A percentile compares a stretch with the other conserved stretches of the same genome.
Conservation (phyloP, 1,140 invertebrate species). For the Microplitis demolitor region DNA sequence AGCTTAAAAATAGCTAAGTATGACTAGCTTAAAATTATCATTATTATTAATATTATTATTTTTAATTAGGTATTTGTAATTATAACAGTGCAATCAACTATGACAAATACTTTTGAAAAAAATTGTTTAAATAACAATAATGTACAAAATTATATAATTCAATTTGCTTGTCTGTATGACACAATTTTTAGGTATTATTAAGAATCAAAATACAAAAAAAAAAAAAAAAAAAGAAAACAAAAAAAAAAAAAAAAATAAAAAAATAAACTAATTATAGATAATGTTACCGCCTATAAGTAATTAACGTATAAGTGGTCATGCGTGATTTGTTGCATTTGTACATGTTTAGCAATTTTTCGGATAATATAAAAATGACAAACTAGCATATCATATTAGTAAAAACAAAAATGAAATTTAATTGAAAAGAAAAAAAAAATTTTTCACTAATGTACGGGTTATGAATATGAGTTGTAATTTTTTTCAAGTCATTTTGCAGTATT, state of each 20-base stretch:
- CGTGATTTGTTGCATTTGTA: slow-evolving; percentile 51
- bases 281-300: slow-evolving; percentile 47
- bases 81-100: slow-evolving; percentile 57
- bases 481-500: slow-evolving; percentile 33
- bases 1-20: slow-evolving; percentile 20
- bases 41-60: slow-evolving; percentile 33
- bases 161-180: slow-evolving; percentile 47
- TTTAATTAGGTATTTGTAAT: slow-evolving; percentile 53
- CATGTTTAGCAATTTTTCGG: slow-evolving; percentile 45
- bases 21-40: slow-evolving; percentile 34
- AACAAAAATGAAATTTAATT: slow-evolving; percentile 6
- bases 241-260: slow-evolving; percentile 33
- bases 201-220: slow-evolving; percentile 36
- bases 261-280: slow-evolving; percentile 38
- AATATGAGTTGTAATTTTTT: slow-evolving; percentile 43
- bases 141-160: slow-evolving; percentile 55
- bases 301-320: slow-evolving; percentile 49
- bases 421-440: slow-evolving; percentile 29
- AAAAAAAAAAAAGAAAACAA: slow-evolving; percentile 1
- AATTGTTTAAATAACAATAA: slow-evolving; percentile 45
- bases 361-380: slow-evolving; percentile 34
- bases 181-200: slow-evolving; percentile 49
- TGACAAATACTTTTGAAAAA: slow-evolving; percentile 33
- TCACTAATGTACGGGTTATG: slow-evolving; percentile 48
- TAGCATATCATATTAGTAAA: slow-evolving; percentile 48